Evolutionary conservation across 2,113 vertebrate genomes (phyloP).

Genomic region (Cygnus atratus): DNA sequence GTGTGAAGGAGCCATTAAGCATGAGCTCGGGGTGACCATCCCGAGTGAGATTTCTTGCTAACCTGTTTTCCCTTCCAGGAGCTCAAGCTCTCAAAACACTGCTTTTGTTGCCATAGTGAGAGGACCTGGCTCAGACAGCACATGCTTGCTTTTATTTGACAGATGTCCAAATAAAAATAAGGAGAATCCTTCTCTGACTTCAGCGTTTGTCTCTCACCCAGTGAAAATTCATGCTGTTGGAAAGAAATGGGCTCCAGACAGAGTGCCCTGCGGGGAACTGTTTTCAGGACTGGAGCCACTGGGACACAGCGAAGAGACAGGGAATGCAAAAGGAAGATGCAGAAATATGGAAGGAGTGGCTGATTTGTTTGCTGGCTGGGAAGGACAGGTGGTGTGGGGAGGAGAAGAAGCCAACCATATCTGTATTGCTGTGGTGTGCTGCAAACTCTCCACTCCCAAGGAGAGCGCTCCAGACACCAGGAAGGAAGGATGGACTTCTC

Average conservation of each 20-base stretch:
- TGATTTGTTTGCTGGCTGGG: background rate
- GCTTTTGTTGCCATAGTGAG: constrained; percentile 22
- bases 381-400: background rate
- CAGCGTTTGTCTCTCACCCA: background rate
- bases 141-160: background rate
- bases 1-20: background rate
- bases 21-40: rapidly evolving
- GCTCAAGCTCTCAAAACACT: background rate
- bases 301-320: background rate
- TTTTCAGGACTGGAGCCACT: background rate
- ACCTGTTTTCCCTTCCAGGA: background rate
- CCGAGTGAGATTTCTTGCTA: background rate
- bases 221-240: background rate
- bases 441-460: background rate
- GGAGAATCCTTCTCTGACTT: background rate
- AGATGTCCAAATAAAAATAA: background rate
- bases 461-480: background rate
- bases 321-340: background rate
- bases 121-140: background rate
- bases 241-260: background rate
- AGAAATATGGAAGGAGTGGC: background rate
- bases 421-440: no score
- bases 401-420: background rate
- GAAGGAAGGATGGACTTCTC: background rate
- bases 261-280: background rate